Evolutionary conservation across 2,113 vertebrate genomes (phyloP), one percentile per base, ranked within the genome.

Genomic region (Cygnus buccinator): DNA sequence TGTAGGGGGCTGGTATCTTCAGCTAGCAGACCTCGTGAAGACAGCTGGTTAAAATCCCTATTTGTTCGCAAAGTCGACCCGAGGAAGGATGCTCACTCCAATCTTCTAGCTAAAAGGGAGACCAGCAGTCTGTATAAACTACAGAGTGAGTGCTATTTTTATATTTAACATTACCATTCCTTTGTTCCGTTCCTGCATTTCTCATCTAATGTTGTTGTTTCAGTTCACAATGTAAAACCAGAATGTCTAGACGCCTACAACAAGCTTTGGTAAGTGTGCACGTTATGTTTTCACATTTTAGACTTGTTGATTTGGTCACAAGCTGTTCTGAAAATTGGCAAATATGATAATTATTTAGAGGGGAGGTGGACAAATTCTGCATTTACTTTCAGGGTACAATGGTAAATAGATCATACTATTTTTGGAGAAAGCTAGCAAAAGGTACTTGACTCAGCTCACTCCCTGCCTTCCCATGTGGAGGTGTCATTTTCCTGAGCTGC

Each of bases 161-260:
- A 55, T 52, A 19, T 26, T 78, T 84, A 43, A 50, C 48, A 11
- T 71, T 78, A n/a, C 52, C 15, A 0, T 11, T 33, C 14, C 57
- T 75, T 4, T 41, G 10, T 76, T 29, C 33, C 44, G 11, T 52
- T 90, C 76, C 50, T 82, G 89, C 87, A 41, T 78, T 97, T 70
- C 95, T 98, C 78, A 55, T 13, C 2, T 63, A 28, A 84, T 95
- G 86, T 97, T 97, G 96, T 97, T 91, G 84, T 98, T 99, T 91
- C 98, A 99, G 99, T 99, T 99, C 99, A 99, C 98, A 99, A 99
- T 90, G 99, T 99, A 93, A 99, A 99, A 96, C 99, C 99, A 12
- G 99, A 99, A 96, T 99, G 98, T 98, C 98, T 99, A 86, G 99
- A 99, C 12, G 98, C 97, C 80, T 99, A 99, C 98, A 99, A 99